phyloP scores from a whole-genome alignment of 1,140 invertebrate species.

The Lepidurus packardi region DNA sequence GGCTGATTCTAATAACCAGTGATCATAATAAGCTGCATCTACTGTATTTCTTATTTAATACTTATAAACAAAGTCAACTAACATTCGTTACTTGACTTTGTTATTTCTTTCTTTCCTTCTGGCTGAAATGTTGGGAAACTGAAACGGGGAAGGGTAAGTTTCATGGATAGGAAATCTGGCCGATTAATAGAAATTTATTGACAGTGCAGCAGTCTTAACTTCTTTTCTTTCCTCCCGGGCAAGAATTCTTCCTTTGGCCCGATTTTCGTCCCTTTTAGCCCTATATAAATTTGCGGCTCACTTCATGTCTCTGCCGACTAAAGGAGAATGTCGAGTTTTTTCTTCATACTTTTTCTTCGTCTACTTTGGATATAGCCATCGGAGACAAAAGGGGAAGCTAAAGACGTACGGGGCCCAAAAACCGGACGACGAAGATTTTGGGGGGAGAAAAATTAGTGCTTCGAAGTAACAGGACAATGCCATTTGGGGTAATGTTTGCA shows the following conservation, averaged over 20 bases:
- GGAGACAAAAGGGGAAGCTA: too few relatives aligned
- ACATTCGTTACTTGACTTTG: too few relatives aligned
- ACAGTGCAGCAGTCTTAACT: background rate
- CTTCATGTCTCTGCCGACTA: background rate
- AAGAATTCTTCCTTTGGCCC: background rate
- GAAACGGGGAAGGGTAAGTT: too few relatives aligned
- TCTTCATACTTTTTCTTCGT: background rate
- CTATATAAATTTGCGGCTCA: background rate
- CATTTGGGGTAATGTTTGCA: constrained; percentile 13
- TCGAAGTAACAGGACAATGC: background rate
- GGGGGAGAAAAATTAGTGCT: background rate
- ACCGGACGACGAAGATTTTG: background rate
- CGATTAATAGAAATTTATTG: constrained; percentile 22
- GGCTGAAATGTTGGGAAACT: too few relatives aligned
- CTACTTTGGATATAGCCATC: too few relatives aligned
- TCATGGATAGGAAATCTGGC: background rate
- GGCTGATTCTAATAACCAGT: too few relatives aligned
- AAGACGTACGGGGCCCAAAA: too few relatives aligned
- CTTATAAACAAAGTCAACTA: too few relatives aligned
- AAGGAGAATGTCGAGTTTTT: background rate
- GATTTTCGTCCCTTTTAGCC: background rate
- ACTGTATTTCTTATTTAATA: too few relatives aligned
- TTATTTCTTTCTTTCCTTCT: too few relatives aligned
- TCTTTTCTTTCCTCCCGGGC: background rate
- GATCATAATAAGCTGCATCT: too few relatives aligned